Evolutionary conservation across 2,113 vertebrate genomes (phyloP).

Genomic region (Coracopsis vasa): DNA sequence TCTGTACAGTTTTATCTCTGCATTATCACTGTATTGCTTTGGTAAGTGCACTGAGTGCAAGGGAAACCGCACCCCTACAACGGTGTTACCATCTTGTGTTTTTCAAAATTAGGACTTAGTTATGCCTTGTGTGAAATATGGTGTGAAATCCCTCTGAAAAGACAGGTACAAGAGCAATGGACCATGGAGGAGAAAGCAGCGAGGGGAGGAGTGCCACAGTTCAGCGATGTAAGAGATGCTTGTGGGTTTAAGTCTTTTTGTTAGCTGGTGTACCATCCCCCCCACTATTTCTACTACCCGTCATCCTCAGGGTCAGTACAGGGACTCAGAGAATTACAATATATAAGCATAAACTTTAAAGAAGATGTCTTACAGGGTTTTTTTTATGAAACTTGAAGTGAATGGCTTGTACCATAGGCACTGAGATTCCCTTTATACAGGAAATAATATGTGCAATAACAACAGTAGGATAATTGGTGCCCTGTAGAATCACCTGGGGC

Average conservation of each 20-base stretch:
- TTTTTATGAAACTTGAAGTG: neutral
- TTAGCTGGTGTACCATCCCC: neutral
- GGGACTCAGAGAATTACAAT: neutral
- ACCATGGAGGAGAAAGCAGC: neutral
- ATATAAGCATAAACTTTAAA: neutral
- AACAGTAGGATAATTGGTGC: neutral
- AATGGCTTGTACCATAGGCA: neutral
- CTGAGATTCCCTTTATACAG: neutral
- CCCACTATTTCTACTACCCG: neutral
- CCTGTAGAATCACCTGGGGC: neutral
- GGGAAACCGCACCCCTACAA: neutral
- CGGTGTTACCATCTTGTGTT: neutral
- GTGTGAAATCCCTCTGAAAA: neutral
- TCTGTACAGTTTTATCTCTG: neutral
- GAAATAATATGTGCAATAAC: neutral
- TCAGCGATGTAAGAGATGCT: fast-evolving
- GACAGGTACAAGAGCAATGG: neutral
- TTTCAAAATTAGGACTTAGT: neutral
- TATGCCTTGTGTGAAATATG: neutral
- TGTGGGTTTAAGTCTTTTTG: neutral
- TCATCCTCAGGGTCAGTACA: neutral
- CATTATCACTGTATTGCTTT: neutral
- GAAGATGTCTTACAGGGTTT: neutral
- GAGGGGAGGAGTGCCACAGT: neutral
- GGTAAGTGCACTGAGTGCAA: neutral